Evolutionary conservation across 2,888 invertebrate species (phyloP).

Genomic region (Augochlorella aurata): DNA sequence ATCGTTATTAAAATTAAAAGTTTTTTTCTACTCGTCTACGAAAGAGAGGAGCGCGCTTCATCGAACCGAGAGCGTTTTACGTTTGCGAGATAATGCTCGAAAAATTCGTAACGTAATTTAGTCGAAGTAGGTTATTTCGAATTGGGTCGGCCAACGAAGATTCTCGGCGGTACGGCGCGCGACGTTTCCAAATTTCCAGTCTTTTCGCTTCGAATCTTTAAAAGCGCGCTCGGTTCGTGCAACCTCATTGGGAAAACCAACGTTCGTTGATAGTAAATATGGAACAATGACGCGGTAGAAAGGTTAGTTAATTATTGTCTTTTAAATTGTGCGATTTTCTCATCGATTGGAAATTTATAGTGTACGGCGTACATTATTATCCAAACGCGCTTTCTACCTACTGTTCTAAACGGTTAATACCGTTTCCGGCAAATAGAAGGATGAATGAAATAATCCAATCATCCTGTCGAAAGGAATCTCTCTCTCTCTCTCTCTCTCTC

Average conservation of each 20-base stretch:
- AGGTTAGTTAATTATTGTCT: neutral
- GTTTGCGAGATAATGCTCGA: neutral
- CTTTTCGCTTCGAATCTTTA: neutral
- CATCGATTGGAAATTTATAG: too few relatives aligned
- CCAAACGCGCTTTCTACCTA: too few relatives aligned
- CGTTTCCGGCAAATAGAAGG: too few relatives aligned
- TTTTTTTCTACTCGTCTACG: neutral
- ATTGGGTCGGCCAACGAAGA: neutral
- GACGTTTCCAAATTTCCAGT: neutral
- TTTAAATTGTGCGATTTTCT: too few relatives aligned
- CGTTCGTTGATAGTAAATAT: neutral
- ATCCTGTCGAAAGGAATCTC: too few relatives aligned
- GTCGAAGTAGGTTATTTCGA: neutral
- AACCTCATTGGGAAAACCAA: neutral
- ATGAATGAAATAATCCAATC: too few relatives aligned
- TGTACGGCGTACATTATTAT: too few relatives aligned
- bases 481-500: too few relatives aligned
- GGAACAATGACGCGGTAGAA: neutral
- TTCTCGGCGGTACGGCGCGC: too few relatives aligned
- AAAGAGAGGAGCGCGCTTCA: neutral
- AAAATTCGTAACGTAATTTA: neutral
- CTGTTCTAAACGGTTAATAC: too few relatives aligned
- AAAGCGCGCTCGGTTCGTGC: too few relatives aligned
- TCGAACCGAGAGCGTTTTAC: neutral
- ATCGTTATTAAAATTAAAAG: constrained; percentile 7